phyloP scores from a whole-genome alignment of 2,113 vertebrate genomes.

The Macrotis lagotis region DNA sequence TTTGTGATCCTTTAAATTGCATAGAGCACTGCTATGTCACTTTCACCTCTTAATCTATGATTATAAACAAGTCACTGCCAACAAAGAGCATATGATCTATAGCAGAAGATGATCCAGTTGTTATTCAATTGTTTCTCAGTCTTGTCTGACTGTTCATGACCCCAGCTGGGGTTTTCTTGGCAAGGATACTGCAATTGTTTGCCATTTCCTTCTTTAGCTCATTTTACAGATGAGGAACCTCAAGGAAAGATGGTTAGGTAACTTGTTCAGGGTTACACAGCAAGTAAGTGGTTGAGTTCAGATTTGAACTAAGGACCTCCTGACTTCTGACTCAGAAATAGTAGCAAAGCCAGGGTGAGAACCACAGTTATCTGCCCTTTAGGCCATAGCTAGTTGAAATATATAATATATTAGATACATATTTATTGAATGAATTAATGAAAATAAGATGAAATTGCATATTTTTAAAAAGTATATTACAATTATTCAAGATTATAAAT shows the following conservation, averaged over 20 bases:
- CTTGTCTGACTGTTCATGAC: background rate
- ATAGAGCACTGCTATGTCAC: background rate
- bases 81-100: background rate
- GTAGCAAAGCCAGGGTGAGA: background rate
- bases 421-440: background rate
- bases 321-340: background rate
- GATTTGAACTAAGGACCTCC: background rate
- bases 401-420: background rate
- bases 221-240: background rate
- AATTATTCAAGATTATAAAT: constrained; percentile 5
- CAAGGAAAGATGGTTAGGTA: background rate
- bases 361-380: background rate
- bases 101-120: background rate
- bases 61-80: background rate
- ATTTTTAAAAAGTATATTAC: background rate
- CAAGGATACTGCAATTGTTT: background rate
- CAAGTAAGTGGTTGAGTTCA: background rate
- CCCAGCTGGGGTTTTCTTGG: background rate
- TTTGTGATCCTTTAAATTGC: background rate
- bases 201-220: background rate
- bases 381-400: background rate
- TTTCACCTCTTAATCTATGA: background rate
- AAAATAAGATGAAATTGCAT: background rate
- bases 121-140: background rate
- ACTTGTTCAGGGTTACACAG: background rate